Evolutionary conservation across 1,140 invertebrate genomes (phyloP).

Genomic region (Sesamia nonagrioides): DNA sequence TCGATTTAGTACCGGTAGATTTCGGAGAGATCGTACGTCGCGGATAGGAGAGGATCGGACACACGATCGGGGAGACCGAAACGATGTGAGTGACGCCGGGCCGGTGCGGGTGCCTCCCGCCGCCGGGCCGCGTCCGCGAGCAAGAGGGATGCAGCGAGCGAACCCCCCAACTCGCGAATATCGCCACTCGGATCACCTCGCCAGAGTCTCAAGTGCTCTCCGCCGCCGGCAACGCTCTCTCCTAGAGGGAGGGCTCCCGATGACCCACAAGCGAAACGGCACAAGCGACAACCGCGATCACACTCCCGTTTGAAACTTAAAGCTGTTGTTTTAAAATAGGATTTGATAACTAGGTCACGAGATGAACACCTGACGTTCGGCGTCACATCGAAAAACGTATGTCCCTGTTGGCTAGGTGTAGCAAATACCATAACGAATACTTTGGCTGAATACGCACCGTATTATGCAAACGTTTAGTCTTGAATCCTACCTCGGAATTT

Average conservation of each 20-base stretch:
- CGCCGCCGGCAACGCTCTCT: slow-evolving; percentile 74
- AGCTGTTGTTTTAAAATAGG: slow-evolving; percentile 60
- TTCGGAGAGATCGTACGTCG: slow-evolving; percentile 81
- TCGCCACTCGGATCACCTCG: slow-evolving; percentile 80
- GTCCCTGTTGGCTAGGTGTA: slow-evolving; percentile 85
- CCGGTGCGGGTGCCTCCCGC: slow-evolving; percentile 71
- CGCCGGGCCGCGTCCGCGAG: slow-evolving; percentile 76
- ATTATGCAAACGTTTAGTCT: slow-evolving; percentile 84
- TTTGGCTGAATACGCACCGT: slow-evolving; percentile 84
- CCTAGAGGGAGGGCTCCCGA: slow-evolving; percentile 81
- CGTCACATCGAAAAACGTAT: slow-evolving; percentile 86
- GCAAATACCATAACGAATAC: slow-evolving; percentile 87
- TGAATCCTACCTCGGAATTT: slow-evolving; percentile 79
- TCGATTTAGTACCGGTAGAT: slow-evolving; percentile 78
- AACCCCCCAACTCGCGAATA: slow-evolving; percentile 78
- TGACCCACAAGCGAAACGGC: slow-evolving; percentile 61
- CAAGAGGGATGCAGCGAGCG: slow-evolving; percentile 84
- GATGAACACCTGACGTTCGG: slow-evolving; percentile 86
- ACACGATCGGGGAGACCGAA: slow-evolving; percentile 80
- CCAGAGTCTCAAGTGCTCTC: slow-evolving; percentile 84
- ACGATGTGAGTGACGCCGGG: slow-evolving; percentile 83
- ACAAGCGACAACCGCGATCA: slow-evolving; percentile 55
- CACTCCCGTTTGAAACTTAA: slow-evolving; percentile 65
- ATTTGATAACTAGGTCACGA: slow-evolving; percentile 62
- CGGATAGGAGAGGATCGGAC: slow-evolving; percentile 84